phyloP scores from a whole-genome alignment of 2,113 vertebrate species.

The Nesogale talazaci region DNA sequence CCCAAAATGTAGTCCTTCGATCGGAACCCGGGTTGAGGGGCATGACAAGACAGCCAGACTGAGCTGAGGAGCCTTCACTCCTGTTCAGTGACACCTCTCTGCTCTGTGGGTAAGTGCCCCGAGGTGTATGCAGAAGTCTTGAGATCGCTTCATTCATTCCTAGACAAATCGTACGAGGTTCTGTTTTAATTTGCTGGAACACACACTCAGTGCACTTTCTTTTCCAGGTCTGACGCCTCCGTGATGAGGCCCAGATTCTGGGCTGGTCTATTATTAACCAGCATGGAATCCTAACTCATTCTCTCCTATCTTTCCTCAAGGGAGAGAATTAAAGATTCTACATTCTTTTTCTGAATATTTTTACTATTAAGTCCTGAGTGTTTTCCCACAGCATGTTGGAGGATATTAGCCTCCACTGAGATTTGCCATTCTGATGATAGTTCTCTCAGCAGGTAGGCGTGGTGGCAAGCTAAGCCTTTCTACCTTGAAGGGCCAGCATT shows the following conservation, averaged over 20 bases:
- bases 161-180: slow-evolving; percentile 37
- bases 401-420: slow-evolving; percentile 65
- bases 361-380: slow-evolving; percentile 62
- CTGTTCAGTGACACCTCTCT: background rate
- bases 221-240: background rate
- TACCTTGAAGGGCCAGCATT: slow-evolving; percentile 12
- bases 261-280: slow-evolving; percentile 12
- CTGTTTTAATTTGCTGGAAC: slow-evolving; percentile 43
- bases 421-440: slow-evolving; percentile 39
- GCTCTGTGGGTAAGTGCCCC: background rate
- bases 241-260: slow-evolving; percentile 15
- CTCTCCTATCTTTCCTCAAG: slow-evolving; percentile 31
- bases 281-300: slow-evolving; percentile 39
- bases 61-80: background rate
- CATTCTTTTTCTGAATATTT: slow-evolving; percentile 63
- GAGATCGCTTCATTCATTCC: slow-evolving; percentile 44
- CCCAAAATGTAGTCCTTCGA: background rate
- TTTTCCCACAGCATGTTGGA: slow-evolving; percentile 35
- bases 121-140: background rate
- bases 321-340: slow-evolving; percentile 50
- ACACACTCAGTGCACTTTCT: background rate
- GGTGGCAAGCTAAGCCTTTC: slow-evolving; percentile 39
- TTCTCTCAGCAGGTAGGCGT: slow-evolving; percentile 48
- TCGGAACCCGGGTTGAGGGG: background rate
- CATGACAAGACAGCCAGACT: background rate